phyloP scores from a whole-genome alignment of 2,888 invertebrate species.

The Plutella xylostella region DNA sequence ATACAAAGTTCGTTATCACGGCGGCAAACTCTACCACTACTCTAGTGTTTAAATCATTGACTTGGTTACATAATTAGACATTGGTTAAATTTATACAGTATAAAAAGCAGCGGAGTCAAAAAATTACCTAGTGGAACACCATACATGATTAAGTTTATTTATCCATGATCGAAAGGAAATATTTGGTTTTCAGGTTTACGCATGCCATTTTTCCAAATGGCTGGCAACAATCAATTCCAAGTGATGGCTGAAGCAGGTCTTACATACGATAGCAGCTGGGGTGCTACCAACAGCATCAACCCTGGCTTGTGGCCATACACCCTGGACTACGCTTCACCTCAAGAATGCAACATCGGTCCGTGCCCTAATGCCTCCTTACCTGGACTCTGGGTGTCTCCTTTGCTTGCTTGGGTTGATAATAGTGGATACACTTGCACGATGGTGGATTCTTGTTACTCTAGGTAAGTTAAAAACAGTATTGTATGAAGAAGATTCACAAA shows the following conservation, averaged over 20 bases:
- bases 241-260: conserved; percentile 63
- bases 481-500: too few species aligned
- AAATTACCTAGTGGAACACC: too few species aligned
- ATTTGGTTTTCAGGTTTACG: conserved; percentile 43
- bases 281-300: conserved; percentile 42
- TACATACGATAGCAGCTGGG: conserved; percentile 74
- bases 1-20: too few species aligned
- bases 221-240: conserved; percentile 68
- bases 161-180: neutral
- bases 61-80: too few species aligned
- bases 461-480: too few species aligned
- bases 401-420: conserved; percentile 66
- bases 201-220: conserved; percentile 68
- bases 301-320: conserved; percentile 77
- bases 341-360: conserved; percentile 66
- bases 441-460: conserved; percentile 61
- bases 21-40: too few species aligned
- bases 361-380: conserved; percentile 71
- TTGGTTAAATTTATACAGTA: too few species aligned
- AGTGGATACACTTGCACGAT: conserved; percentile 63
- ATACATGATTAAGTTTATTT: too few species aligned
- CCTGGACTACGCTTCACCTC: conserved; percentile 66
- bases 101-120: too few species aligned
- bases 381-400: conserved; percentile 76
- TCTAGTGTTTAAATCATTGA: too few species aligned